Percentiles rank a stretch among this genome's conserved stretches.
These are phyloP conservation scores for Enteromius fasciolatus DNA, from an alignment of 2,797 vertebrate species.

Conservation along the genomic window DNA sequence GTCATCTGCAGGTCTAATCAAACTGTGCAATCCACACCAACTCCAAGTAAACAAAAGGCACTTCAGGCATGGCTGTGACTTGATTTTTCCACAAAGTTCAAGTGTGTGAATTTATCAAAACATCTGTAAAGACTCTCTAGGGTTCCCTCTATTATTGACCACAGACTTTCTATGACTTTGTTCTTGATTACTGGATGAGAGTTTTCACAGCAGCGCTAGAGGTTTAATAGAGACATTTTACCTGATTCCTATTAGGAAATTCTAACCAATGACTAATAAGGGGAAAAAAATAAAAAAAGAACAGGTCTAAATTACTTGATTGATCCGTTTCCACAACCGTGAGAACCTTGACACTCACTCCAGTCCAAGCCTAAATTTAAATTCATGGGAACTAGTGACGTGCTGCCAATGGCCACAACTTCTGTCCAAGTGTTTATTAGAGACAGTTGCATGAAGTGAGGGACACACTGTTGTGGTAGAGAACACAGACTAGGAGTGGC, in stretches of 20 bases:
- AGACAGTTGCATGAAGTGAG: constrained; percentile 3
- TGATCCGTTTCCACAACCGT: background rate
- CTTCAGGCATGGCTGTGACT: constrained; percentile 24
- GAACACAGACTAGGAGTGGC: background rate
- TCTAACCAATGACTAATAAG: background rate
- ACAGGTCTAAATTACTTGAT: background rate
- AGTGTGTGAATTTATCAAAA: background rate
- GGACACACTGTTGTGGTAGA: constrained; percentile 13
- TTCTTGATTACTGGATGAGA: background rate
- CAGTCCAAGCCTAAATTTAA: background rate
- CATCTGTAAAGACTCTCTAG: constrained; percentile 1
- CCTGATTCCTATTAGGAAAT: background rate
- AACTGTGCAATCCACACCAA: constrained; percentile 25
- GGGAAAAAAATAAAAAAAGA: background rate
- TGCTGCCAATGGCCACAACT: background rate
- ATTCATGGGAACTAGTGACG: background rate
- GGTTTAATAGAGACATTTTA: too few species aligned
- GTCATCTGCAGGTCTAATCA: constrained; percentile 15
- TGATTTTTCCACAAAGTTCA: constrained; percentile 26
- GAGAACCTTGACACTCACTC: background rate
- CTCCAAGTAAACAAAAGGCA: constrained; percentile 6
- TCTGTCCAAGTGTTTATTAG: constrained; percentile 23
- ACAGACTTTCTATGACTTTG: background rate
- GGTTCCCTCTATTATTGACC: background rate
- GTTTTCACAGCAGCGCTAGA: background rate